phyloP scores from a whole-genome alignment of 2,888 invertebrate genomes.

The Drosophila diplacantha region DNA sequence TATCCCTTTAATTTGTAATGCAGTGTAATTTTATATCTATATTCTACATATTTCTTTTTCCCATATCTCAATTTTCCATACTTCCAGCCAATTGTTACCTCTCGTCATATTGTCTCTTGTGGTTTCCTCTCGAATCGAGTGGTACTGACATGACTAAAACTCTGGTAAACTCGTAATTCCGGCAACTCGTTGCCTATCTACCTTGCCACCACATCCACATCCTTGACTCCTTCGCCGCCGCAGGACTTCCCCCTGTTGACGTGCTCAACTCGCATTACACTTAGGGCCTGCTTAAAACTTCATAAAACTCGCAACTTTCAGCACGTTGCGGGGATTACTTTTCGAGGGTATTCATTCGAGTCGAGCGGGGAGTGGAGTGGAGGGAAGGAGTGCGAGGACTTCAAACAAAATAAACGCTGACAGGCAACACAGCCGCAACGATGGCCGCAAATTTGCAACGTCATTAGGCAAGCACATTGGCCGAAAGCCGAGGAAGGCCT shows the following conservation, averaged over 20 bases:
- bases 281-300: conserved; percentile 54
- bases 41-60: no score
- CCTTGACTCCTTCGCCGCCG: conserved; percentile 17
- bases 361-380: no score
- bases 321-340: conserved; percentile 21
- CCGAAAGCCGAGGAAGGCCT: conserved; percentile 8
- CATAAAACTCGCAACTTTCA: conserved; percentile 46
- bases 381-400: background rate
- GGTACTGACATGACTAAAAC: background rate
- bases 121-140: conserved; percentile 1
- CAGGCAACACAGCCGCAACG: conserved; percentile 19
- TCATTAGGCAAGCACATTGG: conserved; percentile 57
- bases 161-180: background rate
- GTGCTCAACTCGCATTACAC: conserved; percentile 44
- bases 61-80: no score
- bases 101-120: background rate
- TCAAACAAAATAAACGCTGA: conserved; percentile 37
- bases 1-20: no score
- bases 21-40: no score
- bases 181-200: background rate
- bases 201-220: conserved; percentile 12
- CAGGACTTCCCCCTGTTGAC: conserved; percentile 32
- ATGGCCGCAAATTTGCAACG: conserved; percentile 57
- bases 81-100: background rate
- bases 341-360: background rate